Conservation (phyloP, 2,797 vertebrate genomes). For the Lepus townsendii region DNA sequence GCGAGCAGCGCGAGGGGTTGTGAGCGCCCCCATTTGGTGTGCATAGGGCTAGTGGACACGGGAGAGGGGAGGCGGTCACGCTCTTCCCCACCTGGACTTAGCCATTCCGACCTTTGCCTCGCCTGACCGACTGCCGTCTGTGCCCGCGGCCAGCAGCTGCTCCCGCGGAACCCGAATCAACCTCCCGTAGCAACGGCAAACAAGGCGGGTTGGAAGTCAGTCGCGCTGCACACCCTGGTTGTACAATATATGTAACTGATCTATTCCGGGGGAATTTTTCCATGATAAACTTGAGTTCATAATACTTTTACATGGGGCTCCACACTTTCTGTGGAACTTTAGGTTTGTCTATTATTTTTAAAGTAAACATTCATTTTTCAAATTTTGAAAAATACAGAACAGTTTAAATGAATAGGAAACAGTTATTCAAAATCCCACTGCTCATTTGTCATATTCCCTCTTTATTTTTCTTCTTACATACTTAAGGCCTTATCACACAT, state of each 20-base stretch:
- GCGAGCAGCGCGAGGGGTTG: too few species aligned
- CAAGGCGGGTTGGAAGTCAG: too few species aligned
- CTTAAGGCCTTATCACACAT: conserved; percentile 47
- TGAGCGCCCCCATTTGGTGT: too few species aligned
- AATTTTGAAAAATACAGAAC: conserved; percentile 57
- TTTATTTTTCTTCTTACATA: neutral
- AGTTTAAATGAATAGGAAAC: conserved; percentile 23
- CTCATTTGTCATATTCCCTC: conserved; percentile 49
- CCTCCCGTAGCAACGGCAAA: too few species aligned
- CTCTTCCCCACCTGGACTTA: too few species aligned
- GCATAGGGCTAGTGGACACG: too few species aligned
- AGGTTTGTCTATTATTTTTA: conserved; percentile 54
- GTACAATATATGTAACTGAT: neutral
- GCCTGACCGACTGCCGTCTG: too few species aligned
- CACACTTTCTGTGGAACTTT: conserved; percentile 25
- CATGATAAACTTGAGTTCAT: conserved; percentile 7
- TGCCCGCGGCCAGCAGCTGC: too few species aligned
- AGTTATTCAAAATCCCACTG: conserved; percentile 45
- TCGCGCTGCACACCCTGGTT: too few species aligned
- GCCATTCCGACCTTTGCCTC: too few species aligned
- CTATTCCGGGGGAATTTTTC: conserved; percentile 3
- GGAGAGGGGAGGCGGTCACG: too few species aligned
- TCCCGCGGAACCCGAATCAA: too few species aligned
- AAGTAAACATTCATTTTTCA: conserved; percentile 49
- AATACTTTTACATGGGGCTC: conserved; percentile 6